Conservation (phyloP, 2,113 vertebrate genomes). For the Herpailurus yagouaroundi region DNA sequence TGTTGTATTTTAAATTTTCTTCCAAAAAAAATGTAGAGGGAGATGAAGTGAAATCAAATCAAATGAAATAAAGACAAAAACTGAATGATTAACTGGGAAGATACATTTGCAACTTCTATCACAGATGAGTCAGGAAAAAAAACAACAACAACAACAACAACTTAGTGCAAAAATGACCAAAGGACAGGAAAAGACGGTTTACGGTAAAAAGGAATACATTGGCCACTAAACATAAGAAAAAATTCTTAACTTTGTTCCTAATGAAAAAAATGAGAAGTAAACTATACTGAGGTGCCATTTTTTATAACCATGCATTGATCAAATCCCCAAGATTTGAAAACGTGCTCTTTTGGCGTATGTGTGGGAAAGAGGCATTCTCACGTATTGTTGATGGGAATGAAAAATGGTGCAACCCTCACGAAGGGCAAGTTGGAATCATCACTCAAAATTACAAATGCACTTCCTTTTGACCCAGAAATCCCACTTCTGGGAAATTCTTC, state of each 20-base stretch:
- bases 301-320: not conserved
- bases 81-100: not conserved
- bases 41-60: not conserved
- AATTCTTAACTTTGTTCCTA: not conserved
- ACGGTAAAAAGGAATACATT: not conserved
- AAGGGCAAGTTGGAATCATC: not conserved
- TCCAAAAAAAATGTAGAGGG: not conserved
- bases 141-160: not conserved
- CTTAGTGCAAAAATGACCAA: not conserved
- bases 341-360: not conserved
- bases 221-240: not conserved
- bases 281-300: not conserved
- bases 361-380: not conserved
- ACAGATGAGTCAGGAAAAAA: not conserved
- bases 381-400: not conserved
- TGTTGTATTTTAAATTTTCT: not conserved
- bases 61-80: not conserved
- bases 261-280: not conserved
- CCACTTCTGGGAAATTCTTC: constrained; percentile 23
- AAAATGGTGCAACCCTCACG: fast-evolving
- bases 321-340: not conserved
- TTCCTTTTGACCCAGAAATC: constrained; percentile 42
- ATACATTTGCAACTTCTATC: not conserved
- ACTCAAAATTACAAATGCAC: not conserved
- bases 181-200: not conserved